Evolutionary conservation across 2,797 vertebrate genomes (phyloP).

Genomic region (Babyrousa celebensis): DNA sequence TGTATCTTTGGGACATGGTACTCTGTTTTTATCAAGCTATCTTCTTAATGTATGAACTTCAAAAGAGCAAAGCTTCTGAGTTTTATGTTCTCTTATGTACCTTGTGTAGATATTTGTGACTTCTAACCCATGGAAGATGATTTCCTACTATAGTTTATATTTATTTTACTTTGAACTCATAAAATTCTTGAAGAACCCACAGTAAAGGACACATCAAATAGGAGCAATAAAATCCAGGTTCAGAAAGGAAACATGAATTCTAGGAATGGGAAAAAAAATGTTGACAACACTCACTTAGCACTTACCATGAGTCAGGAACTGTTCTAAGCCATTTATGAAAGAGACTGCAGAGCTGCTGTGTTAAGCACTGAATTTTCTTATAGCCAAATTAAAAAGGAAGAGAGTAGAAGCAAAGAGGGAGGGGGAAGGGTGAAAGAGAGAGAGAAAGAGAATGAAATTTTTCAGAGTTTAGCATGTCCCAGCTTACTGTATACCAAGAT

Average conservation of each 20-base stretch:
- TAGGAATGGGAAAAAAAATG: not conserved
- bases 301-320: not conserved
- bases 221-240: not conserved
- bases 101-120: conserved; percentile 24
- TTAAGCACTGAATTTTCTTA: not conserved
- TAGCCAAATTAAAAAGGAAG: not conserved
- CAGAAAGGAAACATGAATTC: not conserved
- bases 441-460: not conserved
- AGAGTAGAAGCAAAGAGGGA: not conserved
- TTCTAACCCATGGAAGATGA: conserved; percentile 22
- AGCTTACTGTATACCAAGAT: not conserved
- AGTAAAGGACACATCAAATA: conserved; percentile 29
- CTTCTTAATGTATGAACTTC: conserved; percentile 44
- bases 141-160: conserved; percentile 61
- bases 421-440: no score
- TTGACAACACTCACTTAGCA: not conserved
- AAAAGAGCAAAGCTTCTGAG: not conserved
- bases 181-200: not conserved
- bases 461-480: not conserved
- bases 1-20: not conserved
- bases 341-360: not conserved
- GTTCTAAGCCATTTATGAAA: not conserved
- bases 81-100: not conserved
- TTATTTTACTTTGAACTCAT: conserved; percentile 64
- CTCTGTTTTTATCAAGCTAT: not conserved